phyloP scores from a whole-genome alignment of 2,113 vertebrate genomes.

The Aegithalos caudatus region DNA sequence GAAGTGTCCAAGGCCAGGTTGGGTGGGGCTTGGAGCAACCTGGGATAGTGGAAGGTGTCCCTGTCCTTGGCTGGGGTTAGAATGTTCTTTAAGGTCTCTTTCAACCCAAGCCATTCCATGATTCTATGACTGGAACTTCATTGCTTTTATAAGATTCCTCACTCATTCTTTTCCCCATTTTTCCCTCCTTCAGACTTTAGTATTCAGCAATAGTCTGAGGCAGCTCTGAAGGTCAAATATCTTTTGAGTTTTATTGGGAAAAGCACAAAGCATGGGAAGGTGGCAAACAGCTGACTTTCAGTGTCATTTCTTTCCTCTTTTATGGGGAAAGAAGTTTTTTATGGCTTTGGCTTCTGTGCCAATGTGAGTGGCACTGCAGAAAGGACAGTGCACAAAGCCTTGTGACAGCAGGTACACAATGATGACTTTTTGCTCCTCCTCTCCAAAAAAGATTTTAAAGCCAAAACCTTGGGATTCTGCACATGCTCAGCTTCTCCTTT shows the following conservation, averaged over 20 bases:
- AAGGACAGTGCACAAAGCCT: neutral
- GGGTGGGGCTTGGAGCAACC: rapidly evolving
- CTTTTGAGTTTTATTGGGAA: neutral
- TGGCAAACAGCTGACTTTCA: neutral
- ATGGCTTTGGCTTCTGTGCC: neutral
- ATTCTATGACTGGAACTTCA: neutral
- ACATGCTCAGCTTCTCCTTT: neutral
- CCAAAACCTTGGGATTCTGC: neutral
- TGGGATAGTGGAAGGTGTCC: neutral
- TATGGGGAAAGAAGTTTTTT: neutral
- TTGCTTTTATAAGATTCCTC: neutral
- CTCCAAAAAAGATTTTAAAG: neutral
- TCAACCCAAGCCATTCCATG: neutral
- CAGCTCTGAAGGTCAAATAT: neutral
- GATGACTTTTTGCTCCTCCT: neutral
- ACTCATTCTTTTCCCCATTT: neutral
- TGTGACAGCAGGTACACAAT: neutral
- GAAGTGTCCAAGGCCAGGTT: neutral
- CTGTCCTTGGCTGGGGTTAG: neutral
- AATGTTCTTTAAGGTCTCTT: neutral
- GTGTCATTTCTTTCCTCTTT: neutral
- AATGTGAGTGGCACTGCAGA: neutral
- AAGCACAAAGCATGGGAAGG: neutral
- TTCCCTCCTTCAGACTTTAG: neutral
- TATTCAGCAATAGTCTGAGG: neutral